Conservation (phyloP, 2,113 vertebrate genomes). For the Chionomys nivalis region DNA sequence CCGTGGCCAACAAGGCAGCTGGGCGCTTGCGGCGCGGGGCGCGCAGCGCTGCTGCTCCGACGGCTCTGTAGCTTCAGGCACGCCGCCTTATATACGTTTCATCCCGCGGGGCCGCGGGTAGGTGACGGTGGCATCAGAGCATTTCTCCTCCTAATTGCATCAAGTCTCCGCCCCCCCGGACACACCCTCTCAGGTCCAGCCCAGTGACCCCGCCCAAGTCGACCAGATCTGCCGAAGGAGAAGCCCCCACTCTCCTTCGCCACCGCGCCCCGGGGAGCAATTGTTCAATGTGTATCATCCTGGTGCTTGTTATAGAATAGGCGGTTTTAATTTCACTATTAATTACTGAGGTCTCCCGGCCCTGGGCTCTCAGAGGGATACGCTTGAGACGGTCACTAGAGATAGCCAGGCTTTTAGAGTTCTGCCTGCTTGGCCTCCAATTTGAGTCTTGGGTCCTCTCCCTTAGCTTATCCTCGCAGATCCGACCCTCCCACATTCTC, state of each 20-base stretch:
- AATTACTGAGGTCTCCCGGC: neutral
- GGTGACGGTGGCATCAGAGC: conserved; percentile 74
- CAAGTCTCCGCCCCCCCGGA: conserved; percentile 62
- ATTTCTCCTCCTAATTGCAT: conserved; percentile 78
- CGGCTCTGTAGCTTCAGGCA: conserved; percentile 62
- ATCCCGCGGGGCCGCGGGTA: conserved; percentile 89
- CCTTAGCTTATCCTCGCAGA: neutral
- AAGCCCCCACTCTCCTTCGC: neutral
- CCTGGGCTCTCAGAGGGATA: neutral
- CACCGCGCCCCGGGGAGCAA: neutral
- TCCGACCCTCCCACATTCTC: neutral
- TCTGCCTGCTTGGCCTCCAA: neutral
- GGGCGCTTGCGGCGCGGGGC: neutral
- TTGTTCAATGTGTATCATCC: neutral
- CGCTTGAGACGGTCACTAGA: neutral
- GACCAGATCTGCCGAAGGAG: neutral
- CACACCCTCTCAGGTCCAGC: conserved; percentile 62
- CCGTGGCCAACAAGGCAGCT: neutral
- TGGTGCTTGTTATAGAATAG: neutral
- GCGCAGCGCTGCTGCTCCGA: conserved; percentile 13
- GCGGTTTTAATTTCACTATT: neutral
- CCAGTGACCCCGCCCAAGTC: conserved; percentile 69
- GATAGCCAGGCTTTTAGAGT: neutral
- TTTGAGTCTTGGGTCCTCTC: neutral
- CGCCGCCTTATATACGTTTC: conserved; percentile 92